Evolutionary conservation across 2,797 vertebrate genomes (phyloP).

Genomic region (Microtus californicus): DNA sequence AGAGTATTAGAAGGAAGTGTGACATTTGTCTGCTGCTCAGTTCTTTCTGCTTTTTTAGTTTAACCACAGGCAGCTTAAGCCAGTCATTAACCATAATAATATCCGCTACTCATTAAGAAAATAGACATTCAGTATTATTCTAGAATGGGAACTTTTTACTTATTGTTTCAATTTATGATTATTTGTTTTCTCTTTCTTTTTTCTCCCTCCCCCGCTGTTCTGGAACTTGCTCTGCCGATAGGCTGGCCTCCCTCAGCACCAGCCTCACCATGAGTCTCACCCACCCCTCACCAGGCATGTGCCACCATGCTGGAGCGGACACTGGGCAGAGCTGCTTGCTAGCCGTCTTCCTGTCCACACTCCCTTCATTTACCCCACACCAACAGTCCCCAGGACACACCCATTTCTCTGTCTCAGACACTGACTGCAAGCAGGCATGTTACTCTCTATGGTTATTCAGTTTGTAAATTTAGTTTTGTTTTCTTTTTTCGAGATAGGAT

Average conservation of each 20-base stretch:
- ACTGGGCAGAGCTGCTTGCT: not conserved
- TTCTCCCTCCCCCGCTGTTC: not conserved
- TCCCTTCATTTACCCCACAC: not conserved
- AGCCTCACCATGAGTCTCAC: not conserved
- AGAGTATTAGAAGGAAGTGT: slow-evolving; percentile 2
- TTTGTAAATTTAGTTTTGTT: not conserved
- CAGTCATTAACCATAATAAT: not conserved
- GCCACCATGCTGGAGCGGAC: not conserved
- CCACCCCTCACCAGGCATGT: not conserved
- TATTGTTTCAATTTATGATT: not conserved
- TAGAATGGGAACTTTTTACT: not conserved
- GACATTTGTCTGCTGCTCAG: not conserved
- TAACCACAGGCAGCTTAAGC: slow-evolving; percentile 11
- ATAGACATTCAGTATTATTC: not conserved
- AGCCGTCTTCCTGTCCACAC: not conserved
- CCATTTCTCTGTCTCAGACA: slow-evolving; percentile 26
- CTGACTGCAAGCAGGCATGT: not conserved
- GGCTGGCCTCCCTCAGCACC: not conserved
- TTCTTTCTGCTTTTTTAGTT: slow-evolving; percentile 17
- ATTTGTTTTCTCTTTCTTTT: not conserved
- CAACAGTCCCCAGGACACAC: not conserved
- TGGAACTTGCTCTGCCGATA: not conserved
- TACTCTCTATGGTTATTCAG: not conserved
- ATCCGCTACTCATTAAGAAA: slow-evolving; percentile 18
- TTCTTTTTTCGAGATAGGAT: too few relatives aligned